Conservation (phyloP, 1,140 invertebrate species). For the Anastrepha ludens region DNA sequence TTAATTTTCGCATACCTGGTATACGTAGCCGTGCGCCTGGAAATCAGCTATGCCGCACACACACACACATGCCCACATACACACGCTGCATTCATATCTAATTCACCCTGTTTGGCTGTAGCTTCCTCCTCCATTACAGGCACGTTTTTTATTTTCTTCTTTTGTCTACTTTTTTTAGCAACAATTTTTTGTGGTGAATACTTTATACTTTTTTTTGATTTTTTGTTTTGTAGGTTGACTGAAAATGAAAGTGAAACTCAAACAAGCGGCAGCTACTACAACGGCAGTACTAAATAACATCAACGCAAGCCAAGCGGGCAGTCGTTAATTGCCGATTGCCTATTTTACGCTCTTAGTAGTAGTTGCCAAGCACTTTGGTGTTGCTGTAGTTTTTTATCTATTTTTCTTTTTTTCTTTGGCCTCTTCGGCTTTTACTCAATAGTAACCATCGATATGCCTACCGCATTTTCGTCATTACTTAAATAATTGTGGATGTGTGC, state of each 20-base stretch:
- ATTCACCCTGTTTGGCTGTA: background rate
- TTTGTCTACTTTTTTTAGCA: background rate
- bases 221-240: conserved; percentile 3
- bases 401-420: background rate
- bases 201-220: background rate
- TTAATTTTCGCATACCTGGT: too few relatives aligned
- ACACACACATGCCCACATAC: background rate
- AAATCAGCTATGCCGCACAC: background rate
- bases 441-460: background rate
- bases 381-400: background rate
- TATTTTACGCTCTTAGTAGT: too few relatives aligned
- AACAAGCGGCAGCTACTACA: background rate
- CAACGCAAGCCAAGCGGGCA: background rate
- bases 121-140: background rate
- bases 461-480: conserved; percentile 14
- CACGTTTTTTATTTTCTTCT: background rate
- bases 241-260: conserved; percentile 44
- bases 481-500: background rate
- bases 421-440: background rate
- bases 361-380: background rate
- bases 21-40: too few relatives aligned
- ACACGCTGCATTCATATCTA: background rate
- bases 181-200: background rate
- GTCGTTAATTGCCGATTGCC: background rate
- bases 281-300: background rate